Evolutionary conservation across 1,140 invertebrate species (phyloP).

Genomic region (Reticulitermes speratus): DNA sequence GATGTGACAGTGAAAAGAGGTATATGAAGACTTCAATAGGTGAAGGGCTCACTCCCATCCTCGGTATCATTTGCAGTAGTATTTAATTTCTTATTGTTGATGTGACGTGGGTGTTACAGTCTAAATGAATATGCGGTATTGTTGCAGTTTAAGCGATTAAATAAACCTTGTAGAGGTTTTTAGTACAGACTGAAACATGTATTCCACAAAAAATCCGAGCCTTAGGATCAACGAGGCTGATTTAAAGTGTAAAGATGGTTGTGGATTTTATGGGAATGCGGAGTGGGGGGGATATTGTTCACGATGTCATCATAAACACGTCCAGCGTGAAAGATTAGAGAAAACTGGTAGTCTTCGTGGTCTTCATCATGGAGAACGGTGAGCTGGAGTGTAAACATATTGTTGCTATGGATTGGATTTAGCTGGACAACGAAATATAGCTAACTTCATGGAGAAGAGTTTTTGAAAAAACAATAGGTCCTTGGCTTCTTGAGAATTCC

Average conservation of each 20-base stretch:
- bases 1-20: background rate
- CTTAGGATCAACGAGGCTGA: conserved; percentile 80
- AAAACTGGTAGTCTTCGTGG: conserved; percentile 23
- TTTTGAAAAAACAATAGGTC: too few relatives aligned
- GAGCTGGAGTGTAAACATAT: conserved; percentile 22
- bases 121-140: too few relatives aligned
- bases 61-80: background rate
- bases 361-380: conserved; percentile 44
- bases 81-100: background rate
- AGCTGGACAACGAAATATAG: too few relatives aligned
- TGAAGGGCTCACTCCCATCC: background rate
- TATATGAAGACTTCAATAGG: background rate
- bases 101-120: background rate
- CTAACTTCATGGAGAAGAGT: too few relatives aligned
- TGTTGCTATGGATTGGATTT: too few relatives aligned
- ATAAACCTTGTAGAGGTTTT: background rate
- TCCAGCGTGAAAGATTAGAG: conserved; percentile 53
- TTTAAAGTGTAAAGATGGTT: conserved; percentile 92
- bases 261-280: conserved; percentile 95
- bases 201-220: conserved; percentile 68
- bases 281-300: conserved; percentile 98
- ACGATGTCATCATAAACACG: conserved; percentile 76
- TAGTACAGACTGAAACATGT: conserved; percentile 50
- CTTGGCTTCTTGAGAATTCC: too few relatives aligned
- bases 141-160: background rate